Percentiles rank a stretch among this genome's conserved stretches.
Evolutionary conservation across 2,113 vertebrate species (phyloP).

Genomic region (Hemibagrus wyckioides): DNA sequence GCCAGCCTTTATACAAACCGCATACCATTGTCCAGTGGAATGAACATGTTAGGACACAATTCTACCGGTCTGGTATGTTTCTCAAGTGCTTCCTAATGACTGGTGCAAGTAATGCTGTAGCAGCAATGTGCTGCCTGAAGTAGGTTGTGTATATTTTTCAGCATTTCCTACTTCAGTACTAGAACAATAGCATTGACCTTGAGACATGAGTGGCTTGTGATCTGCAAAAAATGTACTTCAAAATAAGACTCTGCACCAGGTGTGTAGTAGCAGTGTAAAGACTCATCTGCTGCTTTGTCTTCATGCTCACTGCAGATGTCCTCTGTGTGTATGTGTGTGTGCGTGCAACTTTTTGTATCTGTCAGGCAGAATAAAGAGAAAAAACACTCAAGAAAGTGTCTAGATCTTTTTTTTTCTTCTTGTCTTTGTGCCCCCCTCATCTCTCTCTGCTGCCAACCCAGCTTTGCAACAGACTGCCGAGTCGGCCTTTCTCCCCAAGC

Average conservation of each 20-base stretch:
- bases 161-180: conserved; percentile 1
- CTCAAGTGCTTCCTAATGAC: conserved; percentile 19
- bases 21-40: not conserved
- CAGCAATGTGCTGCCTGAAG: conserved; percentile 2
- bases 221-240: conserved; percentile 16
- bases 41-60: not conserved
- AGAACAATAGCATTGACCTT: conserved; percentile 18
- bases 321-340: not conserved
- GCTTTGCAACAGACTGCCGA: conserved; percentile 77
- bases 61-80: not conserved
- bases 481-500: conserved; percentile 71
- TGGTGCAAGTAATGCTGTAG: not conserved
- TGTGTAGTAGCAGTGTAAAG: conserved; percentile 28
- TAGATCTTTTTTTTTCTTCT: conserved; percentile 38
- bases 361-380: conserved; percentile 43
- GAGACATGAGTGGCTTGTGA: conserved; percentile 38
- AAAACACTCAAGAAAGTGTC: conserved; percentile 44
- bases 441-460: conserved; percentile 60
- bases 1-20: not conserved
- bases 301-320: conserved; percentile 34
- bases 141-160: not conserved
- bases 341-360: conserved; percentile 29
- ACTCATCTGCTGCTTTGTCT: conserved; percentile 28
- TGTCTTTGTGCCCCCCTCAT: conserved; percentile 24
- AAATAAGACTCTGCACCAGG: conserved; percentile 23